Evolutionary conservation across 1,140 invertebrate species (phyloP).

Genomic region (Saccostrea glomerata): DNA sequence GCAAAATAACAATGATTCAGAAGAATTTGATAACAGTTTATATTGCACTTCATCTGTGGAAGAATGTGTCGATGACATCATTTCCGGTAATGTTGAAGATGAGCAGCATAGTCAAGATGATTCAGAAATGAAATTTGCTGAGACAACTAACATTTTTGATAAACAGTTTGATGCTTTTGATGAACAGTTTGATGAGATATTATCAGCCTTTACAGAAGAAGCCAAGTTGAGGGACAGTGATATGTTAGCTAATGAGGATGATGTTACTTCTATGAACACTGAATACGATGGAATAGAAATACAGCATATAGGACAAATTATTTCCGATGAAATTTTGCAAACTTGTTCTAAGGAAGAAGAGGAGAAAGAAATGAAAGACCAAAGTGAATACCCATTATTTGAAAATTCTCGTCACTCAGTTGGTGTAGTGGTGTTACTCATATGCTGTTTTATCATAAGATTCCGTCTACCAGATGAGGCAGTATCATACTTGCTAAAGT

Average conservation of each 20-base stretch:
- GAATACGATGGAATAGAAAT: neutral
- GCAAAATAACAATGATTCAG: no score
- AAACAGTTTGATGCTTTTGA: no score
- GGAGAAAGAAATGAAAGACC: no score
- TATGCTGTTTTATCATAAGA: conserved; percentile 44
- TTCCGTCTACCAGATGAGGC: conserved; percentile 46
- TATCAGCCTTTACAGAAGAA: no score
- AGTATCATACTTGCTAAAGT: neutral
- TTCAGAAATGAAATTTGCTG: no score
- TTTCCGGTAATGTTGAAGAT: no score
- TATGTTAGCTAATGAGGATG: conserved; percentile 27
- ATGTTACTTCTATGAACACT: neutral
- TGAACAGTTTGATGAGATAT: neutral
- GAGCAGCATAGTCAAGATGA: no score
- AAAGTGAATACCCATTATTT: neutral
- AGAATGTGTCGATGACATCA: no score
- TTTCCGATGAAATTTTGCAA: neutral
- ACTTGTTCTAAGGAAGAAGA: neutral
- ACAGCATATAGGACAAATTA: no score
- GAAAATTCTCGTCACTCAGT: conserved; percentile 18
- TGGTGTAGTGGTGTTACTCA: conserved; percentile 11
- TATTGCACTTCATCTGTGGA: no score
- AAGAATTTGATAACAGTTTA: no score
- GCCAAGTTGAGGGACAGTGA: conserved; percentile 9
- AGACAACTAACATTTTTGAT: no score